Evolutionary conservation across 2,113 vertebrate species (phyloP), one percentile per base, ranked within the genome.

Genomic region (Conger conger): DNA sequence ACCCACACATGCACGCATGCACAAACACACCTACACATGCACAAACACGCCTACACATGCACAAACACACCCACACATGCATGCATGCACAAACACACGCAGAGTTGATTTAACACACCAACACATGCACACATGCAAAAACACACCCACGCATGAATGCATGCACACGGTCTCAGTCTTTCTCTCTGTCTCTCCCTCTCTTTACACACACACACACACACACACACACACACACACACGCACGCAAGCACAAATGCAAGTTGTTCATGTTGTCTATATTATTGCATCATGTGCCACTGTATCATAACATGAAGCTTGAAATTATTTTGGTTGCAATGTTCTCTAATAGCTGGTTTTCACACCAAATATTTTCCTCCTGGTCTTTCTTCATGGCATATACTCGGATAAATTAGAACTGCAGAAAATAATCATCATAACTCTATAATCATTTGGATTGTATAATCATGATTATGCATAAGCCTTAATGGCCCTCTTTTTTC

Each of bases 341-440:
- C 20, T 27, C 4, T 27, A 63, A 27, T 27, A 63, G 57, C 57
- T 63, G 57, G 18, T 27, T 63, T 63, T 27, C 57, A 63, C 57
- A 63, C 18, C 20, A 27, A 27, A 63, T 23, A 63, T 77, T 37
- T 73, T 27, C 7, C 15, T 40, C 6, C 35, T 33, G 23, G 63
- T 77, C n/a, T 77, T 27, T n/a, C 33, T 18, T 18, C 18, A 35
- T 83, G 38, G 63, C 38, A 36, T 27, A 40, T 40, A 30, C 63
- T 82, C 20, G 20, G 78, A 17, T 36, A 53, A 23, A 42, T 84
- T 79, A 76, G 38, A 57, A 50, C 80, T 23, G 81, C 57, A 57
- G 8, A 68, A 82, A 85, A 45, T 36, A 81, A 86, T 79, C 68
- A 84, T 54, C 77, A 23, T 78, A 83, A 86, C 45, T 50, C 45